Conservation (phyloP, 1,140 invertebrate species). For the Andricus grossulariae region DNA sequence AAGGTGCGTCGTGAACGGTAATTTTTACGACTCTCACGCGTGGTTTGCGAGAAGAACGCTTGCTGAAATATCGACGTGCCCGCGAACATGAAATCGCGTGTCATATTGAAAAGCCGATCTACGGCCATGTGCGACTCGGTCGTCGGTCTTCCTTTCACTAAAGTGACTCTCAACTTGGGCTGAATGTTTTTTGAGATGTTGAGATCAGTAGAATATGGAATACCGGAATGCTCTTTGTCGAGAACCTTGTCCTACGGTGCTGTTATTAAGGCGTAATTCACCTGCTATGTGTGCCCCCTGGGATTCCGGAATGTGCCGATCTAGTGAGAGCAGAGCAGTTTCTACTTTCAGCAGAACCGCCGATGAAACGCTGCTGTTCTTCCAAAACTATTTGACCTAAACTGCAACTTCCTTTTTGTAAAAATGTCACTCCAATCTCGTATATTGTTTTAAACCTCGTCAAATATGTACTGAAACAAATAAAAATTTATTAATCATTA, state of each 20-base stretch:
- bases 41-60: conserved; percentile 6
- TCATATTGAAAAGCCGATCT: no score
- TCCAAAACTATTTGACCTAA: background rate
- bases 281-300: background rate
- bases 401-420: conserved; percentile 10
- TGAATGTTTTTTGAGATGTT: conserved; percentile 1
- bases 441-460: conserved; percentile 15
- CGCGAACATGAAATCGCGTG: conserved; percentile 7
- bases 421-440: conserved; percentile 27
- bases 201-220: background rate
- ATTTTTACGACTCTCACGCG: background rate
- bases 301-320: background rate
- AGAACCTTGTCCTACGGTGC: background rate
- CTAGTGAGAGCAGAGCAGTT: no score
- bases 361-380: no score
- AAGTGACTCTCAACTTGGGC: conserved; percentile 8
- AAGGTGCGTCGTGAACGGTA: background rate
- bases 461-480: conserved; percentile 25
- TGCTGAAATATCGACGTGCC: conserved; percentile 21
- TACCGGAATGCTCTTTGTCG: background rate
- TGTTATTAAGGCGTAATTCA: conserved; percentile 11
- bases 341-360: no score
- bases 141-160: conserved; percentile 14
- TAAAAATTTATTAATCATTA: no score
- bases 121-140: background rate